Conservation (phyloP, 2,113 vertebrate species). For the Deroptyus accipitrinus region DNA sequence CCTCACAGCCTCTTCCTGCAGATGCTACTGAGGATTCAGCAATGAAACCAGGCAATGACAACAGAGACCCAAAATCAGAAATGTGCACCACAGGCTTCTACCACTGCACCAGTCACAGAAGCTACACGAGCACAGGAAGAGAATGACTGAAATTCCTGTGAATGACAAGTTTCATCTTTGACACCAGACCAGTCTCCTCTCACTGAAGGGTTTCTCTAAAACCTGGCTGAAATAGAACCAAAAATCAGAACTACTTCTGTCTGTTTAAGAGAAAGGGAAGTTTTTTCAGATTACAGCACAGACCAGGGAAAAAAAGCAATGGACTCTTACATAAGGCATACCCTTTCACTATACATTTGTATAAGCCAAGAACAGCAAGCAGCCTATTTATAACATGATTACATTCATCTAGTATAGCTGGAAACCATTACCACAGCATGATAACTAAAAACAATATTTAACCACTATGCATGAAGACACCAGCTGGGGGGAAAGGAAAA, state of each 20-base stretch:
- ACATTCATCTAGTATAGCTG: constrained; percentile 37
- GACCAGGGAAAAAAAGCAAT: not conserved
- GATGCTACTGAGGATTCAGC: not conserved
- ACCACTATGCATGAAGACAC: constrained; percentile 43
- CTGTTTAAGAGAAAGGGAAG: not conserved
- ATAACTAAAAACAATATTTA: constrained; percentile 38
- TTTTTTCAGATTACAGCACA: not conserved
- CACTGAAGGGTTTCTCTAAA: not conserved
- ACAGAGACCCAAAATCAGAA: not conserved
- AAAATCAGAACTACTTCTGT: not conserved
- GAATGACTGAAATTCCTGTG: not conserved
- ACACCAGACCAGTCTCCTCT: not conserved
- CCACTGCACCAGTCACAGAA: not conserved
- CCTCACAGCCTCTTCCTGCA: not conserved
- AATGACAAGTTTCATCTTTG: not conserved
- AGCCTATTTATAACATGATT: constrained; percentile 36
- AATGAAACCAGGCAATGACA: not conserved
- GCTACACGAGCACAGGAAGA: not conserved
- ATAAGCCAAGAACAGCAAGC: constrained; percentile 10
- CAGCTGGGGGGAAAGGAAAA: constrained; percentile 30
- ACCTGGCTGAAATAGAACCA: not conserved
- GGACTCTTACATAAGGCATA: constrained; percentile 42
- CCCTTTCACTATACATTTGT: constrained; percentile 47
- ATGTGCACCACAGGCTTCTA: not conserved
- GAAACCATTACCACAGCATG: constrained; percentile 45